A percentile compares a stretch with the other conserved stretches of the same genome.
Evolutionary conservation across 2,888 invertebrate species (phyloP).

Genomic region (Epistrophe eligans): DNA sequence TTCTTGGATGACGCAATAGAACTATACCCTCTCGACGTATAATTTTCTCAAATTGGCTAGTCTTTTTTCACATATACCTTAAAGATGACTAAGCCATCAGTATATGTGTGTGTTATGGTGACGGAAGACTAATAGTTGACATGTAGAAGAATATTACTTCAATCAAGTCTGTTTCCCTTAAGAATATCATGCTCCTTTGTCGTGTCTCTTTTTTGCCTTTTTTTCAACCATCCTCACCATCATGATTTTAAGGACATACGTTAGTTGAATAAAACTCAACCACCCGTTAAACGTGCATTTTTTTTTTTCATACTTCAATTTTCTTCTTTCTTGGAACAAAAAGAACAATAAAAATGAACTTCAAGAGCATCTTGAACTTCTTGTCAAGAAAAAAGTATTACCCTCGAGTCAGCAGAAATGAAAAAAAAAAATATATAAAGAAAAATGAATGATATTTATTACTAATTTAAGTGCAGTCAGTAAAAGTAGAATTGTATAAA

Average conservation of each 20-base stretch:
- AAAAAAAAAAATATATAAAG: neutral
- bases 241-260: slow-evolving; percentile 41
- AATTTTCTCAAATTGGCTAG: neutral
- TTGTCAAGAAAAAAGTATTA: slow-evolving; percentile 16
- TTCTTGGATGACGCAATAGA: neutral
- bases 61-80: neutral
- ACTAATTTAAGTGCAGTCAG: slow-evolving; percentile 18
- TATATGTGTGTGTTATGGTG: neutral
- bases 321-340: slow-evolving; percentile 24
- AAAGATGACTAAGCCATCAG: neutral
- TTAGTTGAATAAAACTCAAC: slow-evolving; percentile 52
- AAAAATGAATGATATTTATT: slow-evolving; percentile 25
- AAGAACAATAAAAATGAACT: slow-evolving; percentile 43
- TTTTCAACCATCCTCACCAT: neutral
- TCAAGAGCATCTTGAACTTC: slow-evolving; percentile 56
- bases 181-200: neutral
- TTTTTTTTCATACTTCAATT: slow-evolving; percentile 3
- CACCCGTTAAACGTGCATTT: neutral
- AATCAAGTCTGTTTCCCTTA: slow-evolving; percentile 17
- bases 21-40: neutral
- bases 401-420: slow-evolving; percentile 8
- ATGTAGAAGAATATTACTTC: slow-evolving; percentile 5
- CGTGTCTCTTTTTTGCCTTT: neutral
- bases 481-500: neutral
- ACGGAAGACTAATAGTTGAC: neutral